Evolutionary conservation across 2,888 invertebrate species (phyloP), one percentile per base, ranked within the genome.

Genomic region (Pristionchus exspectatus): DNA sequence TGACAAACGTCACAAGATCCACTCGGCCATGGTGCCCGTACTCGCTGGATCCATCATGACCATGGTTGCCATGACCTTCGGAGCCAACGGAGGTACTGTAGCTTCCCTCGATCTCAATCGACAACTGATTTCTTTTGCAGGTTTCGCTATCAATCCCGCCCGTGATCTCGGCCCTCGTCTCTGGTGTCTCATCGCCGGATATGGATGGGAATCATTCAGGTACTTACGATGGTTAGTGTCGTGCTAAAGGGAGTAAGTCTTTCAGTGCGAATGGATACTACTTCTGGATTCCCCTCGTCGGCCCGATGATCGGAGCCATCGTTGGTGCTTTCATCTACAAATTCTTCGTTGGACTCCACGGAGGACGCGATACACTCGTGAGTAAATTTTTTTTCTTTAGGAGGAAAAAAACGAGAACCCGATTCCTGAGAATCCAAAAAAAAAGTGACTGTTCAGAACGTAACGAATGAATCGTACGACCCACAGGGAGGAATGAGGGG

Each of bases 111-210:
- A 44, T 18, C 5, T 21, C 69, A 27, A 87, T 87, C 69, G 69
- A 87, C 33, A 69, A 87, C 69, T 69, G 87, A 69, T 27, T 27
- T 59, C 33, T 18, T 27, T 54, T 30, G n/a, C 66, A 88, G 87
- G 96, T 44, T 96, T 96, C 91, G 96, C 96, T 54, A 96, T 96
- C 91, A 96, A 96, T 94, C 96, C 96, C 2, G 96, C 96, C 69
- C 94, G 96, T 86, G 95, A 95, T 88, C 92, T 95, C 56, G 94
- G 94, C 77, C 95, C 95, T 69, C 92, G 95, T 59, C 91, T 95
- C 44, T 94, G 94, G 92, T 91, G 92, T 77, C 92, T 95, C 21
- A 93, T 93, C 81, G 92, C 93, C 27, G 94, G 94, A 81, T 94
- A 93, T 85, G 95, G 95, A 16, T 93, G 94, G 93, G 92, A 91